These are phyloP conservation scores for Pyrocoelia pectoralis DNA, from an alignment of 2,888 invertebrate species.

Conservation along the genomic window DNA sequence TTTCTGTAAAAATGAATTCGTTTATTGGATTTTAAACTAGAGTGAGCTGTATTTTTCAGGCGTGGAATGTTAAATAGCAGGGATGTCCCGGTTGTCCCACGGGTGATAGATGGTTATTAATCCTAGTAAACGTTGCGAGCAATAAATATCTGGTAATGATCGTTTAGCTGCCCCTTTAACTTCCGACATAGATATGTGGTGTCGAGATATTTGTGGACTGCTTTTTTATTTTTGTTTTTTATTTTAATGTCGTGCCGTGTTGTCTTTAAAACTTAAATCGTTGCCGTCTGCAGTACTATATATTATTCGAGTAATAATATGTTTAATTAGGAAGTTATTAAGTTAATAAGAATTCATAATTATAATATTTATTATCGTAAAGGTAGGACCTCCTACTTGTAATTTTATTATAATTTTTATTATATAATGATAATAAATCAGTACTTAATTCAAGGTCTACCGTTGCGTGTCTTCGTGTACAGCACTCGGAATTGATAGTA, in stretches of 20 bases:
- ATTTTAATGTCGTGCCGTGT: slow-evolving; percentile 17
- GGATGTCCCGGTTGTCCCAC: slow-evolving; percentile 47
- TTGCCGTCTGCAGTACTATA: slow-evolving; percentile 17
- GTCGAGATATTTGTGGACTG: slow-evolving; percentile 55
- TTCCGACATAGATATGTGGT: slow-evolving; percentile 57
- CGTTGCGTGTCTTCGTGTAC: background rate
- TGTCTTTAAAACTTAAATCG: slow-evolving; percentile 25
- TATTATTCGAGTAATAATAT: slow-evolving; percentile 1
- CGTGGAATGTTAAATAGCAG: slow-evolving; percentile 53
- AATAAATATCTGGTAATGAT: slow-evolving; percentile 61
- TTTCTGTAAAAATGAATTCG: slow-evolving; percentile 19
- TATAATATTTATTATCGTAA: background rate
- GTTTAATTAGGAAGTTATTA: slow-evolving; percentile 5
- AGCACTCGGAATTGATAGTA: too few species aligned
- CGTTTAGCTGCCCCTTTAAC: slow-evolving; percentile 59
- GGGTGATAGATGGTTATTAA: slow-evolving; percentile 58
- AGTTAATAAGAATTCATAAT: background rate
- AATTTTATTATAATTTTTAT: background rate
- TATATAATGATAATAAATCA: background rate
- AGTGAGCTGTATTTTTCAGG: slow-evolving; percentile 42
- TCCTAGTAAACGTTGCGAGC: slow-evolving; percentile 53
- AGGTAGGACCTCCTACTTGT: background rate
- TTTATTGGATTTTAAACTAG: slow-evolving; percentile 34
- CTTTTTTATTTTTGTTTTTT: slow-evolving; percentile 48
- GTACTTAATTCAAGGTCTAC: background rate